A percentile compares a stretch with the other conserved stretches of the same genome.
Conservation (phyloP, 2,797 vertebrate genomes). For the Sebastes minor region DNA sequence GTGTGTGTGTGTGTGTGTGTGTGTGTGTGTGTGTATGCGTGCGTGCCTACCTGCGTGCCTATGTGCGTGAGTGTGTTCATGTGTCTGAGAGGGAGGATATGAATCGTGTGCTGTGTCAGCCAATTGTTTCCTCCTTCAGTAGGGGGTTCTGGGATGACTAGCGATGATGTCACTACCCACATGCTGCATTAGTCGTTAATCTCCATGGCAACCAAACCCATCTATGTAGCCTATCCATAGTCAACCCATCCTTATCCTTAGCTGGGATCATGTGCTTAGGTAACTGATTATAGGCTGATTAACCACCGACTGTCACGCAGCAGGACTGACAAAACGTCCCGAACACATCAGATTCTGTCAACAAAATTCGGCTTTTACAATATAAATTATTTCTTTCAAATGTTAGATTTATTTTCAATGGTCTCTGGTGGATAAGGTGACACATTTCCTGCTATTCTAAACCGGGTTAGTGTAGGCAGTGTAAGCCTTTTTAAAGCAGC, state of each 20-base stretch:
- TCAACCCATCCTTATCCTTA: conserved; percentile 51
- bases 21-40: not conserved
- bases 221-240: conserved; percentile 50
- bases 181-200: conserved; percentile 33
- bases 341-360: not conserved
- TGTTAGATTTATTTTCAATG: not conserved
- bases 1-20: not conserved
- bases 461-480: not conserved
- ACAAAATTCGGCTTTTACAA: not conserved
- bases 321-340: not conserved
- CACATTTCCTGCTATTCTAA: conserved; percentile 8
- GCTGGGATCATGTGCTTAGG: conserved; percentile 59
- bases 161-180: conserved; percentile 56
- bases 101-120: conserved; percentile 42
- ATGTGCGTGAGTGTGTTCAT: not conserved
- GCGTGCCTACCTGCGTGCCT: not conserved
- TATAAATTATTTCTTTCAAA: not conserved
- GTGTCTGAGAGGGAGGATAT: not conserved
- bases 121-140: conserved; percentile 40
- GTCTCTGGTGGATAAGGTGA: not conserved
- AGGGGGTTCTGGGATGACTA: conserved; percentile 28
- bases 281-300: conserved; percentile 60
- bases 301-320: not conserved
- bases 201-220: conserved; percentile 52
- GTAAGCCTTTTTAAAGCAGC: conserved; percentile 53